Evolutionary conservation across 2,113 vertebrate genomes (phyloP).

Genomic region (Megalops atlanticus): DNA sequence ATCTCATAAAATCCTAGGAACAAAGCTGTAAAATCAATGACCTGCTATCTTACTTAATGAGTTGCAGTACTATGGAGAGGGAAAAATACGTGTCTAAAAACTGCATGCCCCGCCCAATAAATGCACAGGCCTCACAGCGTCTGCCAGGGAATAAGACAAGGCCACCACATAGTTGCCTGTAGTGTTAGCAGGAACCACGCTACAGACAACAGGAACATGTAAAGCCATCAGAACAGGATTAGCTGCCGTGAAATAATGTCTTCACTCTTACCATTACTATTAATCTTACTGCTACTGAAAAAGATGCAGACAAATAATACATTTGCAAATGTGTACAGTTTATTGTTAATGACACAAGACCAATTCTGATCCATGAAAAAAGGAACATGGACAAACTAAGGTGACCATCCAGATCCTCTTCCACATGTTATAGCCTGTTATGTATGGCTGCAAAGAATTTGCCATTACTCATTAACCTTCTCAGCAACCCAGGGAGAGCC

Average conservation of each 20-base stretch:
- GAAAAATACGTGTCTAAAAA: conserved; percentile 57
- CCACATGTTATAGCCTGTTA: neutral
- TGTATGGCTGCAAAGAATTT: conserved; percentile 12
- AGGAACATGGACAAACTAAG: neutral
- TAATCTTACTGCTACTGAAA: too few species aligned
- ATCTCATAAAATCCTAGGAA: conserved; percentile 71
- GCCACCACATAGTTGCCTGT: too few species aligned
- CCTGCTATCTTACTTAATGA: conserved; percentile 76
- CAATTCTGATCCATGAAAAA: neutral
- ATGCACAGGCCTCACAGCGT: too few species aligned
- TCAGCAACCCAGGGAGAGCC: neutral
- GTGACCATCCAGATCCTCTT: neutral
- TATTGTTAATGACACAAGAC: neutral
- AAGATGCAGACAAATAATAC: too few species aligned
- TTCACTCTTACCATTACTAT: too few species aligned
- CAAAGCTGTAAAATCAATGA: conserved; percentile 76
- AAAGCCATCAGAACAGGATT: too few species aligned
- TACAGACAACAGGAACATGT: too few species aligned
- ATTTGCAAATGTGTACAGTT: neutral
- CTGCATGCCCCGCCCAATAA: conserved; percentile 41
- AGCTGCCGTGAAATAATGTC: too few species aligned
- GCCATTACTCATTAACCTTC: neutral
- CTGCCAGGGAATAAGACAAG: too few species aligned
- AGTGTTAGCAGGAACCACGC: too few species aligned
- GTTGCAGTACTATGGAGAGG: conserved; percentile 63